Conservation (phyloP, 2,113 vertebrate genomes). For the Aramus guarauna region DNA sequence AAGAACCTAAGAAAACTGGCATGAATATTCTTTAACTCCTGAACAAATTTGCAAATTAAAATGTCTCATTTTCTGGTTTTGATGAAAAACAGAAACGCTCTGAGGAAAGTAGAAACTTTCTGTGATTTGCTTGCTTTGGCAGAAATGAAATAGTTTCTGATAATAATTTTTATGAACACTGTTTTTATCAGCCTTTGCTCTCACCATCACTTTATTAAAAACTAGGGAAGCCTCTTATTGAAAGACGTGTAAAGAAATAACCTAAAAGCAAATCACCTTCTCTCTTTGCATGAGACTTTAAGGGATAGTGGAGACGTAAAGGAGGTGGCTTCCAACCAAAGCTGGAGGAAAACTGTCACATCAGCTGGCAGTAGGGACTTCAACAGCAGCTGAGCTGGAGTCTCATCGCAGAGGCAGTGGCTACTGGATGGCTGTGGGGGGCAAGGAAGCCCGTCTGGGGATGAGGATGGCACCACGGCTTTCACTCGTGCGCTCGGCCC, state of each 20-base stretch:
- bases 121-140: constrained; percentile 19
- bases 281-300: neutral
- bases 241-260: neutral
- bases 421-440: neutral
- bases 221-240: neutral
- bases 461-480: neutral
- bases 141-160: neutral
- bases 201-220: constrained; percentile 3
- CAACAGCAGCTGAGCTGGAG: neutral
- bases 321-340: neutral
- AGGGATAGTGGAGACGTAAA: neutral
- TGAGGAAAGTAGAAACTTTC: neutral
- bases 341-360: neutral
- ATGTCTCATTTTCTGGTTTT: constrained; percentile 41
- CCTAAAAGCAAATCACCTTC: neutral
- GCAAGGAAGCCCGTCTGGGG: neutral
- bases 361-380: neutral
- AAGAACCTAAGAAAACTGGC: constrained; percentile 11
- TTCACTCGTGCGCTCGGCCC: neutral
- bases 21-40: neutral
- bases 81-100: constrained; percentile 43
- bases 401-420: neutral
- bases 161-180: neutral
- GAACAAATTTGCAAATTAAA: constrained; percentile 30
- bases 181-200: neutral